Evolutionary conservation across 2,797 vertebrate genomes (phyloP).

Genomic region (Pogonophryne albipinna): DNA sequence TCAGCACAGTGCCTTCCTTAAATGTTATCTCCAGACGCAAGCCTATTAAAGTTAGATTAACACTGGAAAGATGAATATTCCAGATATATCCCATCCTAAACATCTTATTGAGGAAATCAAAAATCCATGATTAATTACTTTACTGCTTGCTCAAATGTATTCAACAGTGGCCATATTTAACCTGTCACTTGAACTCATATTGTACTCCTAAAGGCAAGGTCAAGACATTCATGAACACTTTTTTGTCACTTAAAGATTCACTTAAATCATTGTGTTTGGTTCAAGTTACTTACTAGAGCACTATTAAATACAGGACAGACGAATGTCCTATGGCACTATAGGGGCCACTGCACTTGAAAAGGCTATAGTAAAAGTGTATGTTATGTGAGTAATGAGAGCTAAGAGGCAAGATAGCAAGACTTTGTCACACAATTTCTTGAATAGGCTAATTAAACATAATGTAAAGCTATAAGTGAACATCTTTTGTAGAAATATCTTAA

Average conservation of each 20-base stretch:
- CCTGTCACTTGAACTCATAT: neutral
- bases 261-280: neutral
- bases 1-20: conserved; percentile 85
- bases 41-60: conserved; percentile 84
- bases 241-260: neutral
- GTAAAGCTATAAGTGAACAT: neutral
- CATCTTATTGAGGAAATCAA: conserved; percentile 12
- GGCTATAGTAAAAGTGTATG: conserved; percentile 6
- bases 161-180: conserved; percentile 27
- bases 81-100: conserved; percentile 34
- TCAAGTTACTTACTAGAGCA: neutral
- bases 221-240: neutral
- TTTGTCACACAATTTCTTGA: neutral
- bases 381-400: conserved; percentile 1
- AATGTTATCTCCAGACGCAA: conserved; percentile 90
- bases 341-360: neutral
- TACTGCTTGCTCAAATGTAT: neutral
- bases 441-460: neutral
- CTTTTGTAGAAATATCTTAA: neutral
- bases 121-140: conserved; percentile 29
- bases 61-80: conserved; percentile 59
- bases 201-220: neutral
- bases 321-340: neutral
- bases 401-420: neutral
- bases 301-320: neutral